These are phyloP conservation scores for Frankliniella intonsa DNA, from an alignment of 2,888 invertebrate genomes.

Conservation along the genomic window DNA sequence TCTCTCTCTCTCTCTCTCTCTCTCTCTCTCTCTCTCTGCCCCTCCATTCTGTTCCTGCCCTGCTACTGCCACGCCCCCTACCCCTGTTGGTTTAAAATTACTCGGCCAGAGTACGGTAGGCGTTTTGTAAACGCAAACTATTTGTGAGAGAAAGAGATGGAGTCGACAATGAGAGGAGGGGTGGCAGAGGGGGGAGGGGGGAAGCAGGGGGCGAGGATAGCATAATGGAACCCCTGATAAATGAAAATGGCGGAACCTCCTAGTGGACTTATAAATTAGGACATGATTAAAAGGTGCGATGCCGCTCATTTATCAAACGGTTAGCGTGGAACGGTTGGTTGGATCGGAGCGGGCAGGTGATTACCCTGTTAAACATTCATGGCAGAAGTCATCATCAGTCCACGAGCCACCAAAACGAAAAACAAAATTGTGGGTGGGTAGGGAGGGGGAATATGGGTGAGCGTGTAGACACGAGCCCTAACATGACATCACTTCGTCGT, in stretches of 20 bases:
- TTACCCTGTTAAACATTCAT: neutral
- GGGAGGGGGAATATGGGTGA: neutral
- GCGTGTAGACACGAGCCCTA: neutral
- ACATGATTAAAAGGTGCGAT: slow-evolving; percentile 7
- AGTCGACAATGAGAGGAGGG: neutral
- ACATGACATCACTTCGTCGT: neutral
- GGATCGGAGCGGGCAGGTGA: neutral
- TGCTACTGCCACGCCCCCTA: no score
- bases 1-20: no score
- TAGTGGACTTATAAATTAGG: slow-evolving; percentile 11
- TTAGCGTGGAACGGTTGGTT: neutral
- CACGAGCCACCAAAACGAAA: neutral
- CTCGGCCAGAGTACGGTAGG: no score
- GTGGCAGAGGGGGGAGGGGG: neutral
- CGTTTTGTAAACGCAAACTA: no score
- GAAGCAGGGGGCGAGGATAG: neutral
- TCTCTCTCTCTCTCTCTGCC: no score
- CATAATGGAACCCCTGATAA: neutral
- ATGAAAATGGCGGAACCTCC: slow-evolving; percentile 5
- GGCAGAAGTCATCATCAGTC: neutral
- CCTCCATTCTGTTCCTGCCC: no score
- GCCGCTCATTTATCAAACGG: neutral
- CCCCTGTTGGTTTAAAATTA: no score
- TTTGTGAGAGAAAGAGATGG: neutral
- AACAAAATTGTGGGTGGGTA: neutral